Conservation (phyloP, 2,113 vertebrate species). For the Atlantisia rogersi region DNA sequence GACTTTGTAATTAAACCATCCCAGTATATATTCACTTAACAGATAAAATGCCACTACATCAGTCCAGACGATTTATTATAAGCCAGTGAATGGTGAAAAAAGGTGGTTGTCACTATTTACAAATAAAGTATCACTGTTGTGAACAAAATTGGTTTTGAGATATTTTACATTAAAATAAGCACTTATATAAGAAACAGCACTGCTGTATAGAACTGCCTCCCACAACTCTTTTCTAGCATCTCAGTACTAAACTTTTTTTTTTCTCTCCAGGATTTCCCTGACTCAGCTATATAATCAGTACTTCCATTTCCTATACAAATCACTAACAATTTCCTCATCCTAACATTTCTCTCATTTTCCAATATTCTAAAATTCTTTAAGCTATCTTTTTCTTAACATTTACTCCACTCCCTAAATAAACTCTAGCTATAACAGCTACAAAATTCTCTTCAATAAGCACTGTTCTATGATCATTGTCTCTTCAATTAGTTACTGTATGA, state of each 20-base stretch:
- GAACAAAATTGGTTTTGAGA: neutral
- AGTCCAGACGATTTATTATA: neutral
- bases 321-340: neutral
- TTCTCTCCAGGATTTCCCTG: neutral
- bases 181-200: neutral
- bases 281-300: neutral
- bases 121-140: neutral
- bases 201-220: neutral
- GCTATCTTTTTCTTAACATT: neutral
- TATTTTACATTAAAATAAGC: neutral
- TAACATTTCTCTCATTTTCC: neutral
- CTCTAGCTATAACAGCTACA: neutral
- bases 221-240: neutral
- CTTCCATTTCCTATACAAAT: neutral
- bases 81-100: neutral
- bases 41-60: neutral
- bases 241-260: neutral
- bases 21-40: neutral
- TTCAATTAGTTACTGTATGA: neutral
- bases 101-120: neutral
- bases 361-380: neutral
- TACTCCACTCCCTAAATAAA: neutral
- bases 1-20: neutral
- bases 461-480: neutral
- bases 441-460: neutral